Conservation (phyloP, 1,140 invertebrate species). For the Drosophila pseudoananassae region DNA sequence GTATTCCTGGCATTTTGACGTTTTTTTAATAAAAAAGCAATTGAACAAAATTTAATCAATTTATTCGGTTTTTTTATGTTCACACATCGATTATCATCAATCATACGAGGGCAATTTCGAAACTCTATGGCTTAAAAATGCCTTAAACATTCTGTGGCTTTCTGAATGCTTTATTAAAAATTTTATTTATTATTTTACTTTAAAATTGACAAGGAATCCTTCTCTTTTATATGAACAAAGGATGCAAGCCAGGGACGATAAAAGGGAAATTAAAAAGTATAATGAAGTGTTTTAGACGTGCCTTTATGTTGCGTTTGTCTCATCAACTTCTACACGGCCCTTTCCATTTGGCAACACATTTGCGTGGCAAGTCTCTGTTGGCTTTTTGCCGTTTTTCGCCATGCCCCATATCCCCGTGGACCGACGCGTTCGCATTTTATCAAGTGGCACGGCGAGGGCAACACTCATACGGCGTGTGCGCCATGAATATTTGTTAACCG, state of each 20-base stretch:
- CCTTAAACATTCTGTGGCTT: background rate
- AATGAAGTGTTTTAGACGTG: conserved; percentile 60
- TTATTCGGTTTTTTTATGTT: background rate
- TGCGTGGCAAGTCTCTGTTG: conserved; percentile 32
- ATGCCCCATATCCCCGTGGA: conserved; percentile 32
- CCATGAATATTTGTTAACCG: conserved; percentile 74
- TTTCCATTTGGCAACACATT: conserved; percentile 15
- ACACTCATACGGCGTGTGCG: conserved; percentile 65
- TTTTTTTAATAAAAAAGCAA: background rate
- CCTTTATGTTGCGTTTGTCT: conserved; percentile 43
- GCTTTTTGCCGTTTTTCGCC: conserved; percentile 38
- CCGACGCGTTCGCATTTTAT: conserved; percentile 62
- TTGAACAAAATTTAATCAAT: background rate
- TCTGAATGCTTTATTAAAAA: background rate
- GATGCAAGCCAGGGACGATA: conserved; percentile 4
- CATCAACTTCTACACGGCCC: conserved; percentile 2
- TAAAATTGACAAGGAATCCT: background rate
- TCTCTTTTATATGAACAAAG: background rate
- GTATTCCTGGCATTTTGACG: too few relatives aligned
- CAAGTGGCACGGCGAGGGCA: conserved; percentile 52
- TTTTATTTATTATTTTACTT: too few relatives aligned
- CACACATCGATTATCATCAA: conserved; percentile 1
- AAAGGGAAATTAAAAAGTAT: conserved; percentile 67
- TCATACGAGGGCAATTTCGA: background rate
- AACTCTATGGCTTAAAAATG: background rate